These are phyloP conservation scores for Recurvirostra avosetta DNA, from an alignment of 2,113 vertebrate genomes.

Conservation along the genomic window DNA sequence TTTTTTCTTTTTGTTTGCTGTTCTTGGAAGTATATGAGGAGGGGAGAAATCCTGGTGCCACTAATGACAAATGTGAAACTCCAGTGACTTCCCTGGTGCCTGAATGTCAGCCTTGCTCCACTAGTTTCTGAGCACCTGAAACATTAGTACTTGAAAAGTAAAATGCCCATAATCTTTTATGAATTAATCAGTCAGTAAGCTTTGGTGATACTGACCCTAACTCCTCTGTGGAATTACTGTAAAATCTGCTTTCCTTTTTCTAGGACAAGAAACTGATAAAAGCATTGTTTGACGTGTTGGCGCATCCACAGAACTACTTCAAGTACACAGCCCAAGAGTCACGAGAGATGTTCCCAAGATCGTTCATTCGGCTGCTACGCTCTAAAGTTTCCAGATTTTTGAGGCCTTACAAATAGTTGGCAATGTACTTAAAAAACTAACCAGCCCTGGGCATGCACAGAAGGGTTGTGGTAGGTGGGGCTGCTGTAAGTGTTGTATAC, in stretches of 20 bases:
- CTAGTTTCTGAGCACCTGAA: neutral
- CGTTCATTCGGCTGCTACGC: conserved; percentile 93
- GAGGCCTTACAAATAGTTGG: conserved; percentile 85
- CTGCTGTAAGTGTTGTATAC: conserved; percentile 24
- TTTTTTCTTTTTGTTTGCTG: neutral
- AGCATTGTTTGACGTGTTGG: conserved; percentile 95
- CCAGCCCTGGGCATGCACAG: neutral
- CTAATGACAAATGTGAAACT: neutral
- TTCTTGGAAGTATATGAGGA: neutral
- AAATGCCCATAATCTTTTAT: neutral
- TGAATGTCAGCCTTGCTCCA: neutral
- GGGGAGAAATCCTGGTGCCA: neutral
- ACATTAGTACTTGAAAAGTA: neutral
- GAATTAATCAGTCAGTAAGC: neutral
- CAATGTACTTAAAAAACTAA: neutral
- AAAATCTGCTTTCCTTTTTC: conserved; percentile 49
- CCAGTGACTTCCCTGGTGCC: neutral
- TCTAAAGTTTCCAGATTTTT: conserved; percentile 97
- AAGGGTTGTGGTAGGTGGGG: conserved; percentile 21
- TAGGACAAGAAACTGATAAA: conserved; percentile 99
- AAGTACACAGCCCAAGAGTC: conserved; percentile 99
- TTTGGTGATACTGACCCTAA: neutral
- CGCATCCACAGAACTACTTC: conserved; percentile 98
- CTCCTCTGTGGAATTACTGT: neutral
- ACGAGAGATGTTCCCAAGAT: conserved; percentile 98